Base-by-base conservation (phyloP, 1,140 invertebrate species). In the Sarcophaga bullata region DNA sequence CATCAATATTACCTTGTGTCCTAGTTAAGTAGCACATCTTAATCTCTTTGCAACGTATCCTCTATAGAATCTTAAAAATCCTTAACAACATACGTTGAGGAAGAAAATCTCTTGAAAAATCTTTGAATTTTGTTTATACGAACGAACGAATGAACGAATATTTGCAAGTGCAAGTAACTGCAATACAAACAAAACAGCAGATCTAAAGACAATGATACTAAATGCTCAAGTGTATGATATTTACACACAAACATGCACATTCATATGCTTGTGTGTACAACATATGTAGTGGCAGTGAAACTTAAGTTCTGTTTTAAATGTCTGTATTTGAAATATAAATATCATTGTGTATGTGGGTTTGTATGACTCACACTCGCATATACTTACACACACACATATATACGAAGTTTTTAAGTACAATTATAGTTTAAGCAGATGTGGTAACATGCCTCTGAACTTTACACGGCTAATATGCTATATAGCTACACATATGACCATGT, bases 341-440 rank as follows among this genome's bases (percentile, higher is more conserved):
- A 37, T 37, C 25, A 37, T 4, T 37, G 25, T 37, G 25, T n/a
- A n/a, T 58, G 0, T 58, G 15, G 4, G 52, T 54, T 6, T 54
- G 9, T 54, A 13, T 54, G 52, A 4, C 10, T 9, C 15, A 13
- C 15, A 54, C 10, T 54, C 15, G 52, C 52, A 4, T 54, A 54
- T 3, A 54, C 54, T 15, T 4, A 37, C 25, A 37, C 25, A 37
- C 25, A 37, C 25, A 37, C 25, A 37, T 4, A 37, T 37, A 37
- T 37, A 37, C 25, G 4, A 2, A 37, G 25, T 37, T 37, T 58
- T 58, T n/a, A 58, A 58, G 54, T 58, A 58, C 54, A 58, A 58
- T 58, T 58, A 58, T 58, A 58, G 54, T 58, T 58, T 58, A 13
- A 58, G 54, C 54, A 58, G 54, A 58, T 58, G 54, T 58, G 15